These are phyloP conservation scores for Nebria salina DNA, from an alignment of 2,888 invertebrate species.

Conservation along the genomic window DNA sequence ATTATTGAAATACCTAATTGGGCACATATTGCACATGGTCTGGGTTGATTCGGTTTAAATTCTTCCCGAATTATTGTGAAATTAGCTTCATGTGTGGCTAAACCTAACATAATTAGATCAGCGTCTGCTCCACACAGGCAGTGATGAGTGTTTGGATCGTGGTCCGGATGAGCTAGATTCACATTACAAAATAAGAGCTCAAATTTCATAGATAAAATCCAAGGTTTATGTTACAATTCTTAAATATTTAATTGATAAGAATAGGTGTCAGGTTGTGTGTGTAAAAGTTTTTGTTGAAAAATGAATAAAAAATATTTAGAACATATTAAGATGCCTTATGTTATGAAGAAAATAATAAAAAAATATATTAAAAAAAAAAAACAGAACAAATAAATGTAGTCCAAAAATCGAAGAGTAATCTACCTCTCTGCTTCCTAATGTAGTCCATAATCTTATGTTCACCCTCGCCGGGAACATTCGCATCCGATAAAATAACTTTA, in stretches of 20 bases:
- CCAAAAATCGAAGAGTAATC: not conserved
- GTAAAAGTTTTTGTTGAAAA: too few relatives aligned
- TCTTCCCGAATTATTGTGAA: conserved; percentile 99
- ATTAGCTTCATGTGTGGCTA: conserved; percentile 98
- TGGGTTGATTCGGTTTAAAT: conserved; percentile 96
- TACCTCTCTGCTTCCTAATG: conserved; percentile 91
- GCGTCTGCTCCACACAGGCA: conserved; percentile 98
- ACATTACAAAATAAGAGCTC: conserved; percentile 2
- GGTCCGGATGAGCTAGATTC: conserved; percentile 82
- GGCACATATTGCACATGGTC: conserved; percentile 95
- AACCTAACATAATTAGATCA: conserved; percentile 96
- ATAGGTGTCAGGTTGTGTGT: too few relatives aligned
- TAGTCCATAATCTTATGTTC: conserved; percentile 99
- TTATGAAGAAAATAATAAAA: too few relatives aligned
- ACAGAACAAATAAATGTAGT: too few relatives aligned
- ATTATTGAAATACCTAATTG: conserved; percentile 68
- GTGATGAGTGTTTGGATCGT: conserved; percentile 98
- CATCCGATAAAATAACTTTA: conserved; percentile 97
- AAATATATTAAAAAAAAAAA: too few relatives aligned
- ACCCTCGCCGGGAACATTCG: conserved; percentile 97
- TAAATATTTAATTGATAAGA: too few relatives aligned
- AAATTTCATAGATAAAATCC: not conserved
- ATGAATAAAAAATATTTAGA: too few relatives aligned
- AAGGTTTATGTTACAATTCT: not conserved
- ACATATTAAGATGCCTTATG: too few relatives aligned